Evolutionary conservation across 2,888 invertebrate species (phyloP).

Genomic region (Tethea ocularis): DNA sequence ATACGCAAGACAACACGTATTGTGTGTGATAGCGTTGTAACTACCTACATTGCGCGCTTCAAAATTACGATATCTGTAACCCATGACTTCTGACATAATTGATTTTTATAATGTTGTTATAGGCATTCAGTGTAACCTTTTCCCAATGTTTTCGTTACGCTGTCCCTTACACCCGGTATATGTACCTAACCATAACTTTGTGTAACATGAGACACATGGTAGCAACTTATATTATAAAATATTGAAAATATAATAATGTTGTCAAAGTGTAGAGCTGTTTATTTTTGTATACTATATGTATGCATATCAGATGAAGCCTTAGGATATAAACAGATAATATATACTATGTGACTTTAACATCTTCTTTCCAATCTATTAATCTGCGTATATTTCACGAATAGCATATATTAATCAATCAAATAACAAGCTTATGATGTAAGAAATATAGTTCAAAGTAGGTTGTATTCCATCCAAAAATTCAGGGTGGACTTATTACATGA

Average conservation of each 20-base stretch:
- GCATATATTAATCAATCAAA: neutral
- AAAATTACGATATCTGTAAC: too few species aligned
- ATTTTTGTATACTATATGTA: constrained; percentile 78
- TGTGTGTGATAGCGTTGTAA: too few species aligned
- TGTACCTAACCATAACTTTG: too few species aligned
- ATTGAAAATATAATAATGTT: constrained; percentile 54
- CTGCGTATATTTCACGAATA: constrained; percentile 16
- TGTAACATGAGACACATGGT: neutral
- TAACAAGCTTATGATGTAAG: neutral
- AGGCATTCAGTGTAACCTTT: too few species aligned
- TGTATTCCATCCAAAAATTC: neutral
- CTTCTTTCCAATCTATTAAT: constrained; percentile 33
- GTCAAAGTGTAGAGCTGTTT: constrained; percentile 68
- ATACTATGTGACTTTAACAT: constrained; percentile 22
- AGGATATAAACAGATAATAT: constrained; percentile 48
- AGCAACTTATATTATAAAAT: constrained; percentile 24
- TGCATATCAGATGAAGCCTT: constrained; percentile 80
- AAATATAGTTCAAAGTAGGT: neutral
- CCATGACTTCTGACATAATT: too few species aligned
- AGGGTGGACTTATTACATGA: neutral
- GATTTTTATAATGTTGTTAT: too few species aligned
- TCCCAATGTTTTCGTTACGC: too few species aligned
- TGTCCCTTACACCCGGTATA: too few species aligned
- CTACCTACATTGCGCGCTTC: too few species aligned
- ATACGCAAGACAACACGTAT: too few species aligned